Percentiles rank a stretch among this genome's conserved stretches.
These are phyloP conservation scores for Arremon brunneinucha DNA, from an alignment of 2,797 vertebrate species.

Conservation along the genomic window DNA sequence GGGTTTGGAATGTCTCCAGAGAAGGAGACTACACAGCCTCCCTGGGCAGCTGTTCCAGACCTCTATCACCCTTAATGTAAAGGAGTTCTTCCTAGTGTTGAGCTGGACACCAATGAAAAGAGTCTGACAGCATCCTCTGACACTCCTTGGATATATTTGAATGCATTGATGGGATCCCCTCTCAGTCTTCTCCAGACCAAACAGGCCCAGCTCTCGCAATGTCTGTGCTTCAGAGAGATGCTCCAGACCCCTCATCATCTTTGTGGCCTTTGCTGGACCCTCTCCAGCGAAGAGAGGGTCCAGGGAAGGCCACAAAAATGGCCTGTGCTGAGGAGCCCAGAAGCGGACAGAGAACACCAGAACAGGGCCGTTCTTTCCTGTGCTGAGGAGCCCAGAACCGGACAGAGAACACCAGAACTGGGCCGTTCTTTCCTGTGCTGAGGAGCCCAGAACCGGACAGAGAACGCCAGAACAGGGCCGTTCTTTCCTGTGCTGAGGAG, in stretches of 20 bases:
- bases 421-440: neutral
- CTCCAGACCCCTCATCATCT: neutral
- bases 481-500: neutral
- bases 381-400: neutral
- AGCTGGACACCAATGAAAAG: neutral
- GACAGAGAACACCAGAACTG: fast-evolving
- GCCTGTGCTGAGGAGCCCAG: too few species aligned
- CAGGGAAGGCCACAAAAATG: too few species aligned
- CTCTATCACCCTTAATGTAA: neutral
- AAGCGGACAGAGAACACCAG: too few species aligned
- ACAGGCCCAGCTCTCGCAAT: neutral
- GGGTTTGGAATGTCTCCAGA: neutral
- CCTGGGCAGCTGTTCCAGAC: neutral
- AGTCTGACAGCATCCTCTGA: neutral
- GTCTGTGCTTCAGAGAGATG: neutral
- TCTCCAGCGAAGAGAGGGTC: neutral
- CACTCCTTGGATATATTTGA: neutral
- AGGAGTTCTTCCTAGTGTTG: neutral
- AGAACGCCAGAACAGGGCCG: too few species aligned
- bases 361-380: neutral
- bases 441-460: too few species aligned
- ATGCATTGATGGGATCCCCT: neutral
- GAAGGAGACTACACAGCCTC: neutral
- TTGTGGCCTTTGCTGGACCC: neutral
- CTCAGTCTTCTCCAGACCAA: neutral